These are phyloP conservation scores for Heterotis niloticus DNA, from an alignment of 2,113 vertebrate species.

Conservation along the genomic window DNA sequence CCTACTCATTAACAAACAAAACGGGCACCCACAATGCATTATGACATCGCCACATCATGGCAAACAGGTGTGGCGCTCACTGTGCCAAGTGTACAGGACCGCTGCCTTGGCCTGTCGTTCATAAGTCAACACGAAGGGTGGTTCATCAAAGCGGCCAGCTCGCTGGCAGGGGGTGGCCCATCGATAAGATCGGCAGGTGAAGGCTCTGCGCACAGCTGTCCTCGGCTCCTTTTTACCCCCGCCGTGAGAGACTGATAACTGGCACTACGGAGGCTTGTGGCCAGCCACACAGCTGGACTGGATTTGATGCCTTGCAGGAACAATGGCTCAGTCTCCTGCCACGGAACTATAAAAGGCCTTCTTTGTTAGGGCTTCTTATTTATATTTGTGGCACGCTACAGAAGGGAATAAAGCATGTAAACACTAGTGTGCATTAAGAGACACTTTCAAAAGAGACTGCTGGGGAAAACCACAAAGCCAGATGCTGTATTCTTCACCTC, in stretches of 20 bases:
- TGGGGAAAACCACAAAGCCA: no score
- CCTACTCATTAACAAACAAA: background rate
- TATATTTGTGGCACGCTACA: slow-evolving; percentile 10
- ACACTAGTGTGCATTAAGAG: background rate
- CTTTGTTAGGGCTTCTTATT: slow-evolving; percentile 16
- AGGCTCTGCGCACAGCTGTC: slow-evolving; percentile 52
- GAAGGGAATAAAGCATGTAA: background rate
- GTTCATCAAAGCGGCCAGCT: slow-evolving; percentile 56
- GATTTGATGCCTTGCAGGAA: slow-evolving; percentile 44
- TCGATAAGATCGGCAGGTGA: slow-evolving; percentile 72
- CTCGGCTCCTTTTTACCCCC: slow-evolving; percentile 63
- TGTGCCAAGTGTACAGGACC: slow-evolving; percentile 37
- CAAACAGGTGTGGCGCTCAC: slow-evolving; percentile 6
- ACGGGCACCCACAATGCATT: background rate
- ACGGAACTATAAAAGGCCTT: slow-evolving; percentile 11
- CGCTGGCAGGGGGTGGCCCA: slow-evolving; percentile 51
- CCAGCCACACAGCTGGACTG: slow-evolving; percentile 32
- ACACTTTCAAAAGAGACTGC: background rate
- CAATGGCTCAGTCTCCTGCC: slow-evolving; percentile 20
- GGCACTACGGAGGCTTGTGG: slow-evolving; percentile 22
- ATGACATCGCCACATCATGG: background rate
- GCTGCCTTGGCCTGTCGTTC: background rate
- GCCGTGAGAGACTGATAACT: slow-evolving; percentile 57
- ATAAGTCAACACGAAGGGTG: slow-evolving; percentile 48
- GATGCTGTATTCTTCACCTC: no score